Percentiles rank a stretch among this genome's conserved stretches.
These are phyloP conservation scores for Drosophila ercepeae DNA, from an alignment of 1,140 invertebrate species.

Conservation along the genomic window DNA sequence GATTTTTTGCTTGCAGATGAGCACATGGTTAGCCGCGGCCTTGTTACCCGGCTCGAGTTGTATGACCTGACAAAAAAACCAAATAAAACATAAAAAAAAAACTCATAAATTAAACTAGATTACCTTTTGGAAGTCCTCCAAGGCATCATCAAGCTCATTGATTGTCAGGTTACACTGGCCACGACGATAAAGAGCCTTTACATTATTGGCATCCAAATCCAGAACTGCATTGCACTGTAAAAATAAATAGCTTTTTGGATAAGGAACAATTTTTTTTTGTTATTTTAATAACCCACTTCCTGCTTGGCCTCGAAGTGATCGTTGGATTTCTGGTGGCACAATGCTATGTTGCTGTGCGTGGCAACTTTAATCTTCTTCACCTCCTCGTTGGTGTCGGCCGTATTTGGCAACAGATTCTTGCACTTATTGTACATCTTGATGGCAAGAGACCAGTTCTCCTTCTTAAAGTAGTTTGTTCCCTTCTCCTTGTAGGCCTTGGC, in stretches of 20 bases:
- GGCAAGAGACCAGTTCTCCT: constrained; percentile 90
- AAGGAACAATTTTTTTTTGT: constrained; percentile 64
- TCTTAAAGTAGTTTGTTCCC: constrained; percentile 96
- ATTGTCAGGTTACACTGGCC: constrained; percentile 92
- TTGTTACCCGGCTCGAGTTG: constrained; percentile 87
- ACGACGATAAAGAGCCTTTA: constrained; percentile 95
- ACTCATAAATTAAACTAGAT: background rate
- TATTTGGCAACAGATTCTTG: constrained; percentile 84
- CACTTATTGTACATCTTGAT: constrained; percentile 95
- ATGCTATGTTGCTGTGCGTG: constrained; percentile 92
- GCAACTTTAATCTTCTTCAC: constrained; percentile 87
- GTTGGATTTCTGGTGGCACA: constrained; percentile 94
- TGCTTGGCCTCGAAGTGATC: constrained; percentile 90
- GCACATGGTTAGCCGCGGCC: constrained; percentile 92
- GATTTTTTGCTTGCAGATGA: constrained; percentile 89
- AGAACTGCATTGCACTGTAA: constrained; percentile 72
- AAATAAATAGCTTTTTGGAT: background rate
- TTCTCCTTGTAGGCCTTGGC: constrained; percentile 94
- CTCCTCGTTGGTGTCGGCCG: constrained; percentile 71
- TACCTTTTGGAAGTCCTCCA: constrained; percentile 91
- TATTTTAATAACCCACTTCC: constrained; percentile 67
- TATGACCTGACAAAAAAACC: constrained; percentile 63
- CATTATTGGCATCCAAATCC: constrained; percentile 90
- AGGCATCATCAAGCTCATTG: constrained; percentile 91
- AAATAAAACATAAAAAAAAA: background rate